Evolutionary conservation across 2,797 vertebrate genomes (phyloP).

Genomic region (Anabas testudineus): DNA sequence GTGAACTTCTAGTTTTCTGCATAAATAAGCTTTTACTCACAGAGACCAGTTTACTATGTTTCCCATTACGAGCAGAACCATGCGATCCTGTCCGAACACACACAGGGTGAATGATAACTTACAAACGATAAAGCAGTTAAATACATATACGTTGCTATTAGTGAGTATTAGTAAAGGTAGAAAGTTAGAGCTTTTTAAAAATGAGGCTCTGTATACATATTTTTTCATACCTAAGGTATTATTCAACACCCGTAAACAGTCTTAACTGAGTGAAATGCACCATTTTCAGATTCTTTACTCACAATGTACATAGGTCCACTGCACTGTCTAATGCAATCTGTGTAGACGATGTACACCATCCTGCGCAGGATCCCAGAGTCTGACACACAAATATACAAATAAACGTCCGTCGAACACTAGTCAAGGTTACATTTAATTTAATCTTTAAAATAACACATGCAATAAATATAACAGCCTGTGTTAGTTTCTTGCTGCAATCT

Average conservation of each 20-base stretch:
- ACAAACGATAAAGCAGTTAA: neutral
- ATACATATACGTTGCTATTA: neutral
- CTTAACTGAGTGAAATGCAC: neutral
- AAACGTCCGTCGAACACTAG: neutral
- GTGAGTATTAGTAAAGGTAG: too few relatives aligned
- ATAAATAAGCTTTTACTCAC: conserved; percentile 83
- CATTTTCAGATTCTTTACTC: conserved; percentile 73
- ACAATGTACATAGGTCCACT: conserved; percentile 97
- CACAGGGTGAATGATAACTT: neutral
- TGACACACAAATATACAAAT: conserved; percentile 64
- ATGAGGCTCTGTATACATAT: too few relatives aligned
- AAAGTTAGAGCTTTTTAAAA: too few relatives aligned
- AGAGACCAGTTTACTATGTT: conserved; percentile 99
- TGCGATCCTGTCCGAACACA: conserved; percentile 88
- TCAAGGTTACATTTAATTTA: too few relatives aligned
- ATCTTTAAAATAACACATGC: too few relatives aligned
- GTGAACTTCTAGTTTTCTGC: too few relatives aligned
- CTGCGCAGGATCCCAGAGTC: conserved; percentile 91
- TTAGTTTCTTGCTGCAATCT: conserved; percentile 8
- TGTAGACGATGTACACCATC: conserved; percentile 92
- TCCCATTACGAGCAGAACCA: conserved; percentile 98
- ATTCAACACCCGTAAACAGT: too few relatives aligned
- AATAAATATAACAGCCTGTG: too few relatives aligned
- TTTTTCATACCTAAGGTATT: too few relatives aligned
- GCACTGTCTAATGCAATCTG: conserved; percentile 94